Base-by-base conservation (phyloP, 2,797 vertebrate genomes). In the Momotus momota region DNA sequence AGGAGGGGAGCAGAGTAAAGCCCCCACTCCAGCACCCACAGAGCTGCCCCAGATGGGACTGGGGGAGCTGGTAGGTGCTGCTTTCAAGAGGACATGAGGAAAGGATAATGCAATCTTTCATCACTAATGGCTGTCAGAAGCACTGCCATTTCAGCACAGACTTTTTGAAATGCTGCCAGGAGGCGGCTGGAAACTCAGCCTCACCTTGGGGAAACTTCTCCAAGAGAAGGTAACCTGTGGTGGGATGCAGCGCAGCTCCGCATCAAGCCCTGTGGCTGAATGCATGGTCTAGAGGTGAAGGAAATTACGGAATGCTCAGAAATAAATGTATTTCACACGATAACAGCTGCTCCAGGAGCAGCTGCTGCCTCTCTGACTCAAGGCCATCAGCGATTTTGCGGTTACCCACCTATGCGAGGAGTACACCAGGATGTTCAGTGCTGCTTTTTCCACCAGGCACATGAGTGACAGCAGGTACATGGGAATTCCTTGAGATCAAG, bases 151-250 rank as follows among this genome's bases (percentile, higher is more conserved):
- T 51, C 81, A 41, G 5, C 2, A 5, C 64, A 31, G 57, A 14
- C 40, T 43, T n/a, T 31, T 21, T 40, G 66, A 91, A 95, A 75
- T 0, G 5, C 60, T 82, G 85, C 79, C 75, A 70, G 71, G 74
- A 74, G 51, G 20, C 45, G 57, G 51, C 40, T 84, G 77, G 72
- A 86, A 88, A 88, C 40, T 75, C 84, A 81, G 1, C 46, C 60
- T 79, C 86, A 90, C 65, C 86, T 79, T 72, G 58, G 62, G 60
- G 46, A 75, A 92, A 57, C 48, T 71, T 88, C 69, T 78, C 80
- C 0, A 0, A 41, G 64, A 65, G 35, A 52, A 73, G 75, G 55
- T 6, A 65, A 54, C 38, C 22, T 0, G 0, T 10, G 8, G 29
- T 1, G 7, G 57, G 86, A 74, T 5, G 27, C 22, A 18, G 66